A percentile compares a stretch with the other conserved stretches of the same genome.
Conservation (phyloP, 2,113 vertebrate genomes). For the Percopsis transmontana region DNA sequence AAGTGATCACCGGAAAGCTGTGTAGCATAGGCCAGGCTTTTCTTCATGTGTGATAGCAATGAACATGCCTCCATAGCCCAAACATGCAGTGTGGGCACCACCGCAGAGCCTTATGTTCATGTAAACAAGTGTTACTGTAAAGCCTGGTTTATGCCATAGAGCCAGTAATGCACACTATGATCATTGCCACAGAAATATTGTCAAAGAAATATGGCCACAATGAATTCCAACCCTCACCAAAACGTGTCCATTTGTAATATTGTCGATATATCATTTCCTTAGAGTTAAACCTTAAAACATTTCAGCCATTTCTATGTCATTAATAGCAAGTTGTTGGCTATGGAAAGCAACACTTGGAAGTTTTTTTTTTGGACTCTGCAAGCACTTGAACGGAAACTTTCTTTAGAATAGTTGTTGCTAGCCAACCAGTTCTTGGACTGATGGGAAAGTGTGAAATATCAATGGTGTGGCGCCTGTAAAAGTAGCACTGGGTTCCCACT, state of each 20-base stretch:
- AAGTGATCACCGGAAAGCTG: no score
- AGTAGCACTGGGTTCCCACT: slow-evolving; percentile 1
- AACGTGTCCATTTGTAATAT: no score
- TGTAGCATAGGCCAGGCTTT: no score
- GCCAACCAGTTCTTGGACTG: neutral
- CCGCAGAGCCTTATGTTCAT: slow-evolving; percentile 14
- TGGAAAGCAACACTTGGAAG: neutral
- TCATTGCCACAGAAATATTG: neutral
- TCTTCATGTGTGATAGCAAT: no score
- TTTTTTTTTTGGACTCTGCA: neutral
- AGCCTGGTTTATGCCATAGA: slow-evolving; percentile 6
- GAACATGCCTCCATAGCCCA: no score
- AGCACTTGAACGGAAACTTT: neutral
- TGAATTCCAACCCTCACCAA: no score
- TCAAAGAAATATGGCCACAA: no score
- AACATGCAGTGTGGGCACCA: neutral
- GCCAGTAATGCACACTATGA: neutral
- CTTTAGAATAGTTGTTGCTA: neutral
- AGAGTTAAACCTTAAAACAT: no score
- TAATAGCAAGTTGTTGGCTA: no score
- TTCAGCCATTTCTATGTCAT: no score
- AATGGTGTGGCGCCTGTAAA: slow-evolving; percentile 25
- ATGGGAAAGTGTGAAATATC: slow-evolving; percentile 15
- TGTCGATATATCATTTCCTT: no score
- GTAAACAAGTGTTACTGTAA: slow-evolving; percentile 13